phyloP scores from a whole-genome alignment of 2,113 vertebrate genomes.

The Ahaetulla prasina region DNA sequence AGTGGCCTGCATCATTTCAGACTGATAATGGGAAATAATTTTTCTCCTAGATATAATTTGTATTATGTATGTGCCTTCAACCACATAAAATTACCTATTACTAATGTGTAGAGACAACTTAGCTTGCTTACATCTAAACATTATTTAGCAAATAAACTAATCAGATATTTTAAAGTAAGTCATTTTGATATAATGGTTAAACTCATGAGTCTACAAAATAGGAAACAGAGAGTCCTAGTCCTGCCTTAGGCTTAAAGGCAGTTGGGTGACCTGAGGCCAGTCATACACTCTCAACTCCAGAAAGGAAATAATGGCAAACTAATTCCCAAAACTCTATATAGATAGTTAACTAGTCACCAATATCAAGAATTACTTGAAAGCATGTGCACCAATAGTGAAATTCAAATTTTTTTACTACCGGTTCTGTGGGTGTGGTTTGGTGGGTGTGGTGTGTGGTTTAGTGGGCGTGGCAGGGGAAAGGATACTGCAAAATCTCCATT shows the following conservation, averaged over 20 bases:
- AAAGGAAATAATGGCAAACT: neutral
- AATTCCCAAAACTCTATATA: neutral
- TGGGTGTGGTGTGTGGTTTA: no score
- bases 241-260: neutral
- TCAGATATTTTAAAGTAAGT: neutral
- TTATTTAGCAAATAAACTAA: neutral
- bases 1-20: neutral
- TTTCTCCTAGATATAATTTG: neutral
- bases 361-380: neutral
- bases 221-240: neutral
- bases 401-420: no score
- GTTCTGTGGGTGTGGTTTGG: no score
- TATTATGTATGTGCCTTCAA: neutral
- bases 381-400: no score
- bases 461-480: no score
- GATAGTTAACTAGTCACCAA: neutral
- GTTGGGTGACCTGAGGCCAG: neutral
- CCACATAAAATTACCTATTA: neutral
- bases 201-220: neutral
- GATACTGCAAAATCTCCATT: no score
- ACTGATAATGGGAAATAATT: neutral
- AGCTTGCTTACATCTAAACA: neutral
- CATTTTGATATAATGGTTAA: neutral
- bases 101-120: neutral
- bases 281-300: neutral